Base-by-base conservation (phyloP, 2,797 vertebrate species). In the Eleutherodactylus coqui region DNA sequence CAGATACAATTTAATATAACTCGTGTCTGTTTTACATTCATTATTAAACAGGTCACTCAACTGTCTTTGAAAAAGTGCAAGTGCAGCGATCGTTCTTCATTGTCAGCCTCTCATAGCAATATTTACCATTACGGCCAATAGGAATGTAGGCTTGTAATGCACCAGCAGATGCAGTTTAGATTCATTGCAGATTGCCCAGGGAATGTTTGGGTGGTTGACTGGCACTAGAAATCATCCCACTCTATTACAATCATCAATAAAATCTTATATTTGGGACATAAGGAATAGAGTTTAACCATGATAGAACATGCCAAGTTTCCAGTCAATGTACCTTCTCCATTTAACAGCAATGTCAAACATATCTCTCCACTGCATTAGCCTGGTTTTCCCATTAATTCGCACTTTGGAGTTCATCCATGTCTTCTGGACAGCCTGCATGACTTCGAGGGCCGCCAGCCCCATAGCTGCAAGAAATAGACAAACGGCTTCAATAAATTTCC, bases 301-400 rank as follows among this genome's bases (percentile, higher is more conserved):
- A 45, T 43, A n/a, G 21, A 45, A 29, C n/a, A 16, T 5, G 16
- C 7, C 53, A 14, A 16, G 3, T 34, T 51, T 81, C 24, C 32
- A 34, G 36, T 70, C 45, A 62, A 10, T 72, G 43, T 89, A 99
- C 98, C 98, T 97, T 92, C 98, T 95, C 98, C 98, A 99, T 91
- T 98, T 99, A 19, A 99, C 98, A 0, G 97, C 96, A 67, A 99
- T 96, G 89, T 99, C 98, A 79, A 99, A 99, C 98, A 99, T 98
- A 93, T 99, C 98, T 90, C 97, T 96, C 98, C 98, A 99, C 91
- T 98, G 97, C 96, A 99, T 97, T 89, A 97, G 94, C 84, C 97
- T 94, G 9, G 97, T 98, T 83, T 97, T 98, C 58, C 98, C 98
- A 41, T 97, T 97, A 90, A 99, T 96, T 69, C 98, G 95, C 43